Conservation (phyloP, 2,797 vertebrate species). For the Anabas testudineus region DNA sequence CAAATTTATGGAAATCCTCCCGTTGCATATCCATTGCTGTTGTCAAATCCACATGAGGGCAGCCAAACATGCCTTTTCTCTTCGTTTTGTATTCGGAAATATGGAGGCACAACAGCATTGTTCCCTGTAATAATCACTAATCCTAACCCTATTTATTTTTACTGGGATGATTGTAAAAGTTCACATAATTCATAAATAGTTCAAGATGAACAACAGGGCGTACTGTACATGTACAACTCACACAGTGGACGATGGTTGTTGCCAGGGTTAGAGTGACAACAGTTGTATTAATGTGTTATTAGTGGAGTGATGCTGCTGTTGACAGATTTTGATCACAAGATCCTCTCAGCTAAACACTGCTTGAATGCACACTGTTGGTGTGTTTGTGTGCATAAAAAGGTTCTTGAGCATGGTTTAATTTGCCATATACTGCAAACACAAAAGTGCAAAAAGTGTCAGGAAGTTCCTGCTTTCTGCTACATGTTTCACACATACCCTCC, state of each 20-base stretch:
- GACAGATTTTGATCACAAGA: slow-evolving; percentile 47
- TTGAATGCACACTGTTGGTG: not conserved
- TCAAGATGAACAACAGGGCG: slow-evolving; percentile 57
- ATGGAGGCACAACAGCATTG: slow-evolving; percentile 59
- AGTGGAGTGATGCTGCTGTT: slow-evolving; percentile 34
- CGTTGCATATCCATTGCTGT: slow-evolving; percentile 64
- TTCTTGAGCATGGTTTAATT: not conserved
- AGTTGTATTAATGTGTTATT: slow-evolving; percentile 40
- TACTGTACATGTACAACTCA: slow-evolving; percentile 47
- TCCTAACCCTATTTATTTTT: slow-evolving; percentile 60
- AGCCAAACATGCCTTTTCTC: slow-evolving; percentile 71
- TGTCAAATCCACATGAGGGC: slow-evolving; percentile 78
- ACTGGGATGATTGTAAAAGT: slow-evolving; percentile 57
- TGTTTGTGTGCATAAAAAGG: not conserved
- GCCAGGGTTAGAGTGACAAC: slow-evolving; percentile 38
- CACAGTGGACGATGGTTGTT: slow-evolving; percentile 23
- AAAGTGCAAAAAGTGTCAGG: not conserved
- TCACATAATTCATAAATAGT: slow-evolving; percentile 56
- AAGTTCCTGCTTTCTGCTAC: not conserved
- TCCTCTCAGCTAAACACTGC: slow-evolving; percentile 45
- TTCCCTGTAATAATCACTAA: slow-evolving; percentile 69
- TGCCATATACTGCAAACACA: too few species aligned
- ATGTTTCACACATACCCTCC: too few species aligned
- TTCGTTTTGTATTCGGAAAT: slow-evolving; percentile 44
- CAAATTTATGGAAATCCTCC: slow-evolving; percentile 80